These are phyloP conservation scores for Drosophila mimica DNA, from an alignment of 2,888 invertebrate genomes.

Conservation along the genomic window DNA sequence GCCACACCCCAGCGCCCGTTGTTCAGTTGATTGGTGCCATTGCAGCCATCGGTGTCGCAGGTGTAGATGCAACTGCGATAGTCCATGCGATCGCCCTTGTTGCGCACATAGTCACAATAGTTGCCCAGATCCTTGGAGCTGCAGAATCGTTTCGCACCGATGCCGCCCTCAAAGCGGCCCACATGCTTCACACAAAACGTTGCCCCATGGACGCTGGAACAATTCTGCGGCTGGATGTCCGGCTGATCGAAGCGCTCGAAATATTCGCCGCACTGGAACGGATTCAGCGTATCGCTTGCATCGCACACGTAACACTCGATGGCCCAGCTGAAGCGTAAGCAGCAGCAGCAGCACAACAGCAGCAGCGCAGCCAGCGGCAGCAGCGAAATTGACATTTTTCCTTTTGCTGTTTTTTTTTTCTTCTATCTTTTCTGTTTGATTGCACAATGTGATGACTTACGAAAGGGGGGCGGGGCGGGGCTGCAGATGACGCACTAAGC, in stretches of 20 bases:
- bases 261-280: conserved; percentile 94
- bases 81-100: conserved; percentile 93
- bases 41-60: conserved; percentile 93
- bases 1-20: conserved; percentile 51
- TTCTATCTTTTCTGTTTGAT: conserved; percentile 22
- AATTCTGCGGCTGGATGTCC: conserved; percentile 89
- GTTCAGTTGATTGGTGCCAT: conserved; percentile 85
- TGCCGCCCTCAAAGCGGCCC: conserved; percentile 95
- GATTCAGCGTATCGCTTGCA: conserved; percentile 91
- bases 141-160: conserved; percentile 94
- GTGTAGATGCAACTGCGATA: conserved; percentile 96
- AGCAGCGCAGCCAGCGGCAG: conserved; percentile 41
- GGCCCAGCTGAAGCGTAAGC: conserved; percentile 84
- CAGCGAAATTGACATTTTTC: conserved; percentile 29
- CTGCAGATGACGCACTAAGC: conserved; percentile 42
- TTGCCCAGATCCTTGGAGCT: conserved; percentile 94
- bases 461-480: not conserved
- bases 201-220: conserved; percentile 92
- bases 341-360: conserved; percentile 34
- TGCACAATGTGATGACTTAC: conserved; percentile 44
- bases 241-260: conserved; percentile 88
- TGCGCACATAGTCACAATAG: conserved; percentile 94
- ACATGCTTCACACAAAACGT: conserved; percentile 96
- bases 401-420: conserved; percentile 8
- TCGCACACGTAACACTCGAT: conserved; percentile 96